Percentiles rank a stretch among this genome's conserved stretches.
Conservation (phyloP, 2,888 invertebrate species). For the Nomada ferruginata region DNA sequence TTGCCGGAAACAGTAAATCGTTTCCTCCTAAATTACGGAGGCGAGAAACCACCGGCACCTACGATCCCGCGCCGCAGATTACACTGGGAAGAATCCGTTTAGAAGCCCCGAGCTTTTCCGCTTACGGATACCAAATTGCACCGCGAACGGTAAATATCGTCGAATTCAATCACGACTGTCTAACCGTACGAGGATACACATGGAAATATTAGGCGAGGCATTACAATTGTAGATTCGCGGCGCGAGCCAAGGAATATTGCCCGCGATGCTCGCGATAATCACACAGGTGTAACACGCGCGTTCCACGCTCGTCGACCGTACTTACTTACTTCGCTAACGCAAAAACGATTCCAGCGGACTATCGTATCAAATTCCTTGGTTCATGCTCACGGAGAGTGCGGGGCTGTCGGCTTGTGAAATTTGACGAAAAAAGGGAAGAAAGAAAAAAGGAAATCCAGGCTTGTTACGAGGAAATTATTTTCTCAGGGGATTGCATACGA, state of each 20-base stretch:
- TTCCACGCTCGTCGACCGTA: conserved; percentile 3
- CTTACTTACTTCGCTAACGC: too few relatives aligned
- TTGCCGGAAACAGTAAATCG: conserved; percentile 76
- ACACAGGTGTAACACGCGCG: conserved; percentile 4
- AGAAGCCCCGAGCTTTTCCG: conserved; percentile 18
- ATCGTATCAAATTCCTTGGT: too few relatives aligned
- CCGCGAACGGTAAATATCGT: conserved; percentile 9
- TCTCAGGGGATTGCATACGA: conserved; percentile 32
- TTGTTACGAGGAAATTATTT: conserved; percentile 24
- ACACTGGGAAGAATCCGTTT: conserved; percentile 22
- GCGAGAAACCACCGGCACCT: conserved; percentile 64
- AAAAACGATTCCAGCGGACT: neutral
- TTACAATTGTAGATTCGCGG: conserved; percentile 46
- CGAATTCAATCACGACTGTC: neutral
- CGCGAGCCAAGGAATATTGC: conserved; percentile 8
- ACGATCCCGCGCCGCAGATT: conserved; percentile 45
- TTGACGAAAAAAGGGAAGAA: neutral
- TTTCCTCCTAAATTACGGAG: conserved; percentile 76
- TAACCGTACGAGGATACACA: conserved; percentile 4
- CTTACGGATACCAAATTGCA: conserved; percentile 8
- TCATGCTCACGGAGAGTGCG: too few relatives aligned
- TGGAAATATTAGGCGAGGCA: conserved; percentile 3
- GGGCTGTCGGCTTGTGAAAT: neutral
- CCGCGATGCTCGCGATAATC: conserved; percentile 40
- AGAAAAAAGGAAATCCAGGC: neutral